Conservation (phyloP, 2,113 vertebrate genomes). For the Diphyllodes magnificus region DNA sequence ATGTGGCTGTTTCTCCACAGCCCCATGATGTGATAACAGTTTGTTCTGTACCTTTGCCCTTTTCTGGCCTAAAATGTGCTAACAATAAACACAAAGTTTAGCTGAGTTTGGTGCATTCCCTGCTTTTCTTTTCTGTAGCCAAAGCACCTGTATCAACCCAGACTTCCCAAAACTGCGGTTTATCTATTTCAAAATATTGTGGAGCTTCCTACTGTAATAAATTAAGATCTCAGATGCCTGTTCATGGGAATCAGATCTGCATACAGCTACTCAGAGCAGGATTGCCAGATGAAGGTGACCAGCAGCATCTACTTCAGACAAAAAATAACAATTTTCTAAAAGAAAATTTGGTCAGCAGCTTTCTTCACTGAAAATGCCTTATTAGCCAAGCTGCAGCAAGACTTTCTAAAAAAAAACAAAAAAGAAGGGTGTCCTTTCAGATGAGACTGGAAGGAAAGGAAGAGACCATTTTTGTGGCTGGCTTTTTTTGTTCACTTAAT, state of each 20-base stretch:
- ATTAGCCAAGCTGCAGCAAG: neutral
- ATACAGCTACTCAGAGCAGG: neutral
- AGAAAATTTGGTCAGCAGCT: neutral
- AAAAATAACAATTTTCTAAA: neutral
- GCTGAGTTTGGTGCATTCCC: neutral
- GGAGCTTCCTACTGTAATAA: neutral
- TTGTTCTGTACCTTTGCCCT: neutral
- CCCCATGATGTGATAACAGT: neutral
- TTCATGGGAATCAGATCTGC: neutral
- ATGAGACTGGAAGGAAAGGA: neutral
- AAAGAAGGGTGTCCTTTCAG: neutral
- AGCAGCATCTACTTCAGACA: neutral
- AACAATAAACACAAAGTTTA: neutral
- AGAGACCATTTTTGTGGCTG: neutral
- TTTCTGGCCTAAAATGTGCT: neutral
- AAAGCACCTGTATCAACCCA: neutral
- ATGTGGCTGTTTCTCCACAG: neutral
- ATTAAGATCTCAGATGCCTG: neutral
- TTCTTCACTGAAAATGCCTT: neutral
- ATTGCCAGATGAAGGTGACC: neutral
- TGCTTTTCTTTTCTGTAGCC: neutral
- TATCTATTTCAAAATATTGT: neutral
- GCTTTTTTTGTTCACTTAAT: neutral
- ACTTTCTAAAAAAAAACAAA: neutral
- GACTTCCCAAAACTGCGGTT: neutral